Evolutionary conservation across 2,797 vertebrate species (phyloP).

Genomic region (Oreochromis grahami): DNA sequence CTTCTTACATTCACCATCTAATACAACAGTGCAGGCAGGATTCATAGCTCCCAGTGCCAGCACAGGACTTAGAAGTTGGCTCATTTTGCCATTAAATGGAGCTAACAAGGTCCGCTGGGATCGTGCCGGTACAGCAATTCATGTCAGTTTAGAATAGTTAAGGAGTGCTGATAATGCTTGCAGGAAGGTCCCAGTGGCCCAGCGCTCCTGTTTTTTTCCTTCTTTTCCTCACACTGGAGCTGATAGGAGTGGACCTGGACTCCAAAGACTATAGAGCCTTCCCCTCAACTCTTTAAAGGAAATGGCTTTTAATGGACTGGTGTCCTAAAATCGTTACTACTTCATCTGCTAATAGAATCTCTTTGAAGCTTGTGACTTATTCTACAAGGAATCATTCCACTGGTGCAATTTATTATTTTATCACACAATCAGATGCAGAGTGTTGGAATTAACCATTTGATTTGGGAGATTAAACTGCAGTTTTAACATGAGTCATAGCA

Average conservation of each 20-base stretch:
- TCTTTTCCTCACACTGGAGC: not conserved
- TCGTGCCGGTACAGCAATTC: slow-evolving; percentile 48
- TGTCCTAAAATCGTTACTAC: slow-evolving; percentile 54
- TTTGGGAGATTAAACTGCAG: slow-evolving; percentile 3
- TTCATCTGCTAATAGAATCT: slow-evolving; percentile 52
- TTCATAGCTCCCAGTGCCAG: slow-evolving; percentile 30
- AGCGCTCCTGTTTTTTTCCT: slow-evolving; percentile 29
- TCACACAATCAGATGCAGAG: not conserved
- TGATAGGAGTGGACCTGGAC: slow-evolving; percentile 45
- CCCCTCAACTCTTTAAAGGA: slow-evolving; percentile 35
- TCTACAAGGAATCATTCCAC: slow-evolving; percentile 2
- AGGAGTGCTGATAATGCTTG: slow-evolving; percentile 55
- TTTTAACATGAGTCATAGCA: not conserved
- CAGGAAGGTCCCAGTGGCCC: slow-evolving; percentile 52
- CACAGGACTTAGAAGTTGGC: slow-evolving; percentile 51
- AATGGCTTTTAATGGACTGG: slow-evolving; percentile 54
- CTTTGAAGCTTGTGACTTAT: slow-evolving; percentile 45
- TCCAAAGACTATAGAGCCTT: slow-evolving; percentile 31
- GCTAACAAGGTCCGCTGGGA: slow-evolving; percentile 73
- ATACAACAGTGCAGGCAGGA: slow-evolving; percentile 28
- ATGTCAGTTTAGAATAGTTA: slow-evolving; percentile 72
- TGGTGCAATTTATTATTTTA: slow-evolving; percentile 10
- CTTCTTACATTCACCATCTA: slow-evolving; percentile 41
- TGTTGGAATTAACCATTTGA: slow-evolving; percentile 16
- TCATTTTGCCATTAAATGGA: slow-evolving; percentile 66